phyloP scores from a whole-genome alignment of 2,113 vertebrate genomes.

The Natator depressus region DNA sequence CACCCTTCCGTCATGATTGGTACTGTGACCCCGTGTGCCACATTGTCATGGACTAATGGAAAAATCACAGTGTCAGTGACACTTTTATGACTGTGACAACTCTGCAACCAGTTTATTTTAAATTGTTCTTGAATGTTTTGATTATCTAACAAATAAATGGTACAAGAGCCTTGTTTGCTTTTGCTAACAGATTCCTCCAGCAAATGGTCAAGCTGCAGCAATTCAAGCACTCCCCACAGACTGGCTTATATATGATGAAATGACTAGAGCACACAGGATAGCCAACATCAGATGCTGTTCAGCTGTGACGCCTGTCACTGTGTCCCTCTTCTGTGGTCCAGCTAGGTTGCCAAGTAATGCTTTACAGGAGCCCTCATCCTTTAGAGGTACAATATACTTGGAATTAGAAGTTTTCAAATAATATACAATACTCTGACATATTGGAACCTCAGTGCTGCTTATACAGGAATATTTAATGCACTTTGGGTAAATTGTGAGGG shows the following conservation, averaged over 20 bases:
- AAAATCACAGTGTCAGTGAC: neutral
- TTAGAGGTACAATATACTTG: constrained; percentile 68
- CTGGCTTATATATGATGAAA: constrained; percentile 96
- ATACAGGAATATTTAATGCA: fast-evolving
- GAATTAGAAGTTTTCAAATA: neutral
- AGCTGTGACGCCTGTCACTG: constrained; percentile 85
- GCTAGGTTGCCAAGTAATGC: constrained; percentile 83
- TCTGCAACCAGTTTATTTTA: neutral
- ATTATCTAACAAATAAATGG: neutral
- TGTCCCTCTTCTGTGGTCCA: constrained; percentile 89
- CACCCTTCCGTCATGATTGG: neutral
- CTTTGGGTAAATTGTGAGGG: neutral
- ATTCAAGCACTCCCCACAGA: constrained; percentile 87
- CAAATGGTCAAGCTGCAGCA: constrained; percentile 82
- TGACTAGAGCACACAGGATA: constrained; percentile 88
- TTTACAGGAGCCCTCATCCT: constrained; percentile 78
- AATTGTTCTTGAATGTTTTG: neutral
- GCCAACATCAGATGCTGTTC: constrained; percentile 92
- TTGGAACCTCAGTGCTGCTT: neutral
- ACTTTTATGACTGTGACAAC: neutral
- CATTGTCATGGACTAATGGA: neutral
- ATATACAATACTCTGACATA: neutral
- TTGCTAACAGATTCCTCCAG: constrained; percentile 81
- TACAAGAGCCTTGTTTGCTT: neutral
- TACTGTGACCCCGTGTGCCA: neutral